These are phyloP conservation scores for Enteromius thamalakanensis DNA, from an alignment of 2,797 vertebrate species.

Conservation along the genomic window DNA sequence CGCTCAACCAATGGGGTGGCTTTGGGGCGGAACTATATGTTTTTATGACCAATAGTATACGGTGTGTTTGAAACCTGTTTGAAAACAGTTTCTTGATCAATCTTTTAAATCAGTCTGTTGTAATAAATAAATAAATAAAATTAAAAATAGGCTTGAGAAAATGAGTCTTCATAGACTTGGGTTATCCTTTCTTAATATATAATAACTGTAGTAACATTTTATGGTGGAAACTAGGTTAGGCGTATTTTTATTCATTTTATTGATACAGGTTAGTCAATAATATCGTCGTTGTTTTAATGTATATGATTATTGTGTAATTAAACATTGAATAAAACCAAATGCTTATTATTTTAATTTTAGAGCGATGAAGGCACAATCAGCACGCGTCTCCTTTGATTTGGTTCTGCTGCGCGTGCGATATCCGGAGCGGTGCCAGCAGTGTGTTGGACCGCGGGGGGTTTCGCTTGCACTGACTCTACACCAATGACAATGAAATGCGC, in stretches of 20 bases:
- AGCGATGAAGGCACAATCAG: slow-evolving; percentile 4
- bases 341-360: neutral
- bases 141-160: neutral
- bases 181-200: neutral
- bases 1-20: neutral
- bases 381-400: slow-evolving; percentile 58
- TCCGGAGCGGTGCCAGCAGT: slow-evolving; percentile 42
- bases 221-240: neutral
- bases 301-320: neutral
- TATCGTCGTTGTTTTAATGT: neutral
- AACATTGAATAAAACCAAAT: neutral
- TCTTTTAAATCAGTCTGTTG: neutral
- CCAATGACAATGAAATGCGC: slow-evolving; percentile 51
- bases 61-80: neutral
- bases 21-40: neutral
- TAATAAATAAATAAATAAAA: too few species aligned
- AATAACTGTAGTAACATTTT: neutral
- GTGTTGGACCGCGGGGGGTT: slow-evolving; percentile 52
- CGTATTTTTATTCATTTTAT: too few species aligned
- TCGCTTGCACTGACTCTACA: slow-evolving; percentile 33
- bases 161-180: neutral
- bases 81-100: neutral
- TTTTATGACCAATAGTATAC: neutral
- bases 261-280: neutral
- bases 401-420: slow-evolving; percentile 47